Evolutionary conservation across 2,113 vertebrate genomes (phyloP).

Genomic region (Rhadina sibilatrix): DNA sequence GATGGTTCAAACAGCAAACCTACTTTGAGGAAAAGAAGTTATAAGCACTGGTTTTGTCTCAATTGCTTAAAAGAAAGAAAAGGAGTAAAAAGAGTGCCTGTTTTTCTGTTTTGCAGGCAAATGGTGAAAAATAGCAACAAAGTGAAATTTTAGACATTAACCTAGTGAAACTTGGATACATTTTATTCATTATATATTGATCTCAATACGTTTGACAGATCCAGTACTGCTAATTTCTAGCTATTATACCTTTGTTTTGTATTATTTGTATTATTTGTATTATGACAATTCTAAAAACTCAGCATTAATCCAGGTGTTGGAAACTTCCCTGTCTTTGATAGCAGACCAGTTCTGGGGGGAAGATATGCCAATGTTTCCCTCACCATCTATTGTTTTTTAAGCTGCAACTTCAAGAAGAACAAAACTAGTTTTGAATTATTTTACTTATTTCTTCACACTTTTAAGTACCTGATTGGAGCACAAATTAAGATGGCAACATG

Average conservation of each 20-base stretch:
- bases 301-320: background rate
- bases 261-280: background rate
- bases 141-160: background rate
- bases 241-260: background rate
- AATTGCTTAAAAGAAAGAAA: background rate
- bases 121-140: background rate
- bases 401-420: background rate
- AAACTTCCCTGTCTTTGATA: background rate
- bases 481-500: background rate
- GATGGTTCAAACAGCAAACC: background rate
- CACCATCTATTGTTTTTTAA: background rate
- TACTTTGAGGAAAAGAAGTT: background rate
- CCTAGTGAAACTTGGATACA: background rate
- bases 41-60: background rate
- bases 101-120: background rate
- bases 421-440: background rate
- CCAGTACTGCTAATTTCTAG: background rate
- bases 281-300: background rate
- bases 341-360: fast-evolving
- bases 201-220: background rate
- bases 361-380: background rate
- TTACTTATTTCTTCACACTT: background rate
- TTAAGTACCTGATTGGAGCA: background rate
- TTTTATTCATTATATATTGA: background rate
- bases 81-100: fast-evolving